Conservation (phyloP, 2,888 invertebrate genomes). For the Macaria notata region DNA sequence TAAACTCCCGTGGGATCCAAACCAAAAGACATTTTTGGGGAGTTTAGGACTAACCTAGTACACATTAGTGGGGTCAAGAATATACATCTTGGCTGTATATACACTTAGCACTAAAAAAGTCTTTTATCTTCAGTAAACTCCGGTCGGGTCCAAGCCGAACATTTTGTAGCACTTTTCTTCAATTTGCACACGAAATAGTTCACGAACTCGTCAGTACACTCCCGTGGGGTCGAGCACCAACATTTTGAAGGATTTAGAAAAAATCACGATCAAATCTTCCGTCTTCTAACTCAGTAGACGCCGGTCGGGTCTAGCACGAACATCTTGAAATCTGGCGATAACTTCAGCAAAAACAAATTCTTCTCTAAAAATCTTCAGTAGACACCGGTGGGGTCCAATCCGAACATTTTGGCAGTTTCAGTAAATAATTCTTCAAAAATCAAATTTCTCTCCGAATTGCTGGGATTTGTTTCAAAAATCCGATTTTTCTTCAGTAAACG, state of each 20-base stretch:
- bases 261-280: constrained; percentile 14
- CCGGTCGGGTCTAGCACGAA: constrained; percentile 68
- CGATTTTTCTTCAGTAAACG: constrained; percentile 60
- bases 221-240: constrained; percentile 72
- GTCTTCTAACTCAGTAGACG: constrained; percentile 51
- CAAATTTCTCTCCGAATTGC: constrained; percentile 31
- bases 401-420: constrained; percentile 54
- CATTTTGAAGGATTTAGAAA: constrained; percentile 53
- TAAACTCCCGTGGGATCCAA: constrained; percentile 69
- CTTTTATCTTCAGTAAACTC: constrained; percentile 48
- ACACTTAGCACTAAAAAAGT: constrained; percentile 49
- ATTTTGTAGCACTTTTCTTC: constrained; percentile 51
- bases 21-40: constrained; percentile 53
- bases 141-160: constrained; percentile 56
- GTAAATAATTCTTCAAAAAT: constrained; percentile 29
- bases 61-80: constrained; percentile 59
- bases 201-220: constrained; percentile 63
- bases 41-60: constrained; percentile 45
- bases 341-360: constrained; percentile 26
- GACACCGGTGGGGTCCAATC: constrained; percentile 70
- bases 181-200: constrained; percentile 22
- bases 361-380: constrained; percentile 50
- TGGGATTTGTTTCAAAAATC: constrained; percentile 24
- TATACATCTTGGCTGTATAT: constrained; percentile 40
- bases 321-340: constrained; percentile 52